These are phyloP conservation scores for Botia almorhae DNA, from an alignment of 2,797 vertebrate genomes.

Conservation along the genomic window DNA sequence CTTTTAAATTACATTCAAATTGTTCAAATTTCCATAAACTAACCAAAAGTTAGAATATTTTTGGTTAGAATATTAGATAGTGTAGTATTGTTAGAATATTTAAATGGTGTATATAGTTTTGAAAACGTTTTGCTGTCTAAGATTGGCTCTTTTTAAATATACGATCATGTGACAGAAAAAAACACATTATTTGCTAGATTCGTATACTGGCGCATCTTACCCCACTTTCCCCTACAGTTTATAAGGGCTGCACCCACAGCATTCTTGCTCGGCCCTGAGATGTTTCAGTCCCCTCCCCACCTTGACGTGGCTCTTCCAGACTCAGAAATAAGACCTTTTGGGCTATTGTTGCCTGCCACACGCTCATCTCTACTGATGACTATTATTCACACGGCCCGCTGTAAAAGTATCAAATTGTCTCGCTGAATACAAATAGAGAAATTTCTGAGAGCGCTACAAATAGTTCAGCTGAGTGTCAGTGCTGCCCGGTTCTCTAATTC, in stretches of 20 bases:
- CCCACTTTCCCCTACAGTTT: neutral
- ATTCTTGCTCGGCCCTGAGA: neutral
- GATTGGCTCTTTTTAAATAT: neutral
- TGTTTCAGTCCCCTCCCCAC: neutral
- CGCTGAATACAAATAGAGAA: conserved; percentile 52
- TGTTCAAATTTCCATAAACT: too few relatives aligned
- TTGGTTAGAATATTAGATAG: too few relatives aligned
- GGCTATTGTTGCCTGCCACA: conserved; percentile 42
- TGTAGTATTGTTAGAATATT: too few relatives aligned
- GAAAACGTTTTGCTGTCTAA: neutral
- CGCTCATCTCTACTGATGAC: conserved; percentile 38
- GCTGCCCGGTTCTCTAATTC: conserved; percentile 45
- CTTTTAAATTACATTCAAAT: too few relatives aligned
- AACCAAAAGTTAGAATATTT: too few relatives aligned
- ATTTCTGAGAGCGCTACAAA: conserved; percentile 35
- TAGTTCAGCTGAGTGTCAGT: conserved; percentile 34
- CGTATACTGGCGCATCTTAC: neutral
- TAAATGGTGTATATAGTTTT: too few relatives aligned
- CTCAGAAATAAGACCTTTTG: conserved; percentile 31
- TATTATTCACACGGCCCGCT: conserved; percentile 47
- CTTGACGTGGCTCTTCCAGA: neutral
- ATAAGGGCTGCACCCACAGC: neutral
- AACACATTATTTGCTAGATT: neutral
- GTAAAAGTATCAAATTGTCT: conserved; percentile 32
- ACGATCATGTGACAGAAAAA: neutral